A percentile compares a stretch with the other conserved stretches of the same genome.
phyloP scores from a whole-genome alignment of 1,140 invertebrate species.

The Diprion similis region DNA sequence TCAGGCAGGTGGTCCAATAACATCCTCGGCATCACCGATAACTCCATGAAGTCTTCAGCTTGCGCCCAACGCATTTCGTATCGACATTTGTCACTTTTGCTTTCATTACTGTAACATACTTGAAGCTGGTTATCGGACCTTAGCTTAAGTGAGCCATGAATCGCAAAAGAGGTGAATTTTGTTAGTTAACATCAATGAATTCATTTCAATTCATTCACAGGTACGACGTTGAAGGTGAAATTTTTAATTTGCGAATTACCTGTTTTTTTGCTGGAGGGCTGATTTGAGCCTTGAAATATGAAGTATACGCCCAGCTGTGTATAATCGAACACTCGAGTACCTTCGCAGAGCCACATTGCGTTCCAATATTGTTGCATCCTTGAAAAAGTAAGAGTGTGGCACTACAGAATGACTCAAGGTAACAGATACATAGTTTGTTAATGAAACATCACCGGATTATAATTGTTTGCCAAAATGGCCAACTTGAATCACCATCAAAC shows the following conservation, averaged over 20 bases:
- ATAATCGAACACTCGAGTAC: slow-evolving; percentile 73
- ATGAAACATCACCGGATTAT: too few relatives aligned
- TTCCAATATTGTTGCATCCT: slow-evolving; percentile 71
- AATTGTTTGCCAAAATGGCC: too few relatives aligned
- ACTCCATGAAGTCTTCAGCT: slow-evolving; percentile 77
- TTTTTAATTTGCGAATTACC: not conserved
- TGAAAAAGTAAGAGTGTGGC: slow-evolving; percentile 28
- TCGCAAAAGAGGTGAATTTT: too few relatives aligned
- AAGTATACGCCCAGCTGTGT: slow-evolving; percentile 75
- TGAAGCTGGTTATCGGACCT: too few relatives aligned
- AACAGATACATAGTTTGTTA: too few relatives aligned
- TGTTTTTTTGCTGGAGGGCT: slow-evolving; percentile 35
- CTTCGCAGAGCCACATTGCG: slow-evolving; percentile 71
- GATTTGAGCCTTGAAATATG: slow-evolving; percentile 72
- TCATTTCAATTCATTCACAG: not conserved
- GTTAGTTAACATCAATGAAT: not conserved
- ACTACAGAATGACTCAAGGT: not conserved
- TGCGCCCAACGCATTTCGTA: slow-evolving; percentile 79
- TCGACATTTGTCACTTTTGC: slow-evolving; percentile 52
- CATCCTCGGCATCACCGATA: slow-evolving; percentile 80
- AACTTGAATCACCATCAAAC: too few relatives aligned
- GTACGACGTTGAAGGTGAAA: not conserved
- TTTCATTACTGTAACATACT: slow-evolving; percentile 26
- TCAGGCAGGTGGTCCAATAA: slow-evolving; percentile 77
- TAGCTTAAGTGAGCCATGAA: too few relatives aligned